Evolutionary conservation across 2,797 vertebrate species (phyloP), one percentile per base, ranked within the genome.

Genomic region (Chelon auratus): DNA sequence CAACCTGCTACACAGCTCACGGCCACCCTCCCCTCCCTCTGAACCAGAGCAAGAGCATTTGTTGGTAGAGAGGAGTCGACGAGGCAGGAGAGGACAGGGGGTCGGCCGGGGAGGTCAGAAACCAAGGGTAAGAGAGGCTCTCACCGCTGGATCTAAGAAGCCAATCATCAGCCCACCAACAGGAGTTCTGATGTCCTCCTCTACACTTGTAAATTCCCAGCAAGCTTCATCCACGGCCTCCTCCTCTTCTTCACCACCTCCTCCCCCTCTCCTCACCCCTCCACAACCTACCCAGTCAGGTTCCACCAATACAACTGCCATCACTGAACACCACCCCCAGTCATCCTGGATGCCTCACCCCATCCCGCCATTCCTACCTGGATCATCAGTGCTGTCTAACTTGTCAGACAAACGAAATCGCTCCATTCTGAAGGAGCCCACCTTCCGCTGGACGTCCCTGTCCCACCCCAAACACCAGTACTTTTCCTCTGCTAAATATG

Each of bases 401-500:
- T 86, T 96, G 89, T 95, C 95, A 69, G 97, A 98, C 92, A 99
- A 99, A 82, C 95, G 97, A 14, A 96, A 94, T 59, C 92, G 93
- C 62, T 99, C 97, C 0, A 99, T 99, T 83, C 91, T 99, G 75
- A 94, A 97, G 53, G 96, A 99, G 81, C 98, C 98, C 0, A 99
- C 97, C 0, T 99, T 99, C 75, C 95, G 97, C 62, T 99, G 98
- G 98, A 98, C 95, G 9, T 99, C 98, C 2, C 92, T 96, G 86
- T 96, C 97, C 69, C 93, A 97, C 73, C 94, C 96, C 9, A 96
- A 96, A 71, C 96, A 96, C 5, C 97, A 96, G 83, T 99, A 96
- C 93, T 99, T 99, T 87, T 99, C 98, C 66, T 99, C 97, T 73
- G 98, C 98, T 61, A 99, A 99, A 87, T 99, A 99, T 78, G 98